These are phyloP conservation scores for Callitettix versicolor DNA, from an alignment of 1,140 invertebrate genomes.

Conservation along the genomic window DNA sequence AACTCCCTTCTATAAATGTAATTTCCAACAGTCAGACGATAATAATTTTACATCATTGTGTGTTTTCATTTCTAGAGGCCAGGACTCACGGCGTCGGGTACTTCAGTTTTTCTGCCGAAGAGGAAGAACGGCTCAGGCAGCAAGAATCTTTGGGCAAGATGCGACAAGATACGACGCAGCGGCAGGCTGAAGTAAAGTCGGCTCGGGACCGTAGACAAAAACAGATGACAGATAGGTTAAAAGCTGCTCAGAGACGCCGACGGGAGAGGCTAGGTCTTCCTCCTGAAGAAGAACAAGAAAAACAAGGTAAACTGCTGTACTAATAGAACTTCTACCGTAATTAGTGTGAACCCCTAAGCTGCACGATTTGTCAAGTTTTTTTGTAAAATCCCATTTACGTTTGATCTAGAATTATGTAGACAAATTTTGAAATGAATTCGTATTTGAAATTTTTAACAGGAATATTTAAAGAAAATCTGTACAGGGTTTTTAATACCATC, in stretches of 20 bases:
- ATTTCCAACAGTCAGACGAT: too few species aligned
- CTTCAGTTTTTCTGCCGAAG: slow-evolving; percentile 77
- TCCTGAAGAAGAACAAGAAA: slow-evolving; percentile 35
- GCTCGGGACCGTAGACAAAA: slow-evolving; percentile 52
- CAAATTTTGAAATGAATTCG: too few species aligned
- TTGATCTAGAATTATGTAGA: too few species aligned
- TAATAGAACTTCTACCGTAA: too few species aligned
- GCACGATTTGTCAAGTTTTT: too few species aligned
- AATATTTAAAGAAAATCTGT: too few species aligned
- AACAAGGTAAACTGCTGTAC: too few species aligned
- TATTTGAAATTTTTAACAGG: too few species aligned
- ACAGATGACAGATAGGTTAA: slow-evolving; percentile 59
- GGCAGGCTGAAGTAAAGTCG: slow-evolving; percentile 52
- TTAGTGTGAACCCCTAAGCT: too few species aligned
- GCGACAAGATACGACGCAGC: slow-evolving; percentile 56
- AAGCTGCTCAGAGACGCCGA: slow-evolving; percentile 65
- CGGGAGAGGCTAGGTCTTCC: slow-evolving; percentile 63
- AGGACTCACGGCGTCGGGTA: slow-evolving; percentile 80
- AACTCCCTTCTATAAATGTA: too few species aligned
- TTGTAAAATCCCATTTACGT: neutral
- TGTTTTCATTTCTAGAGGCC: slow-evolving; percentile 54
- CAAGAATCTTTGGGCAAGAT: slow-evolving; percentile 60
- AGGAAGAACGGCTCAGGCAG: slow-evolving; percentile 59
- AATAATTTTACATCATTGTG: too few species aligned
- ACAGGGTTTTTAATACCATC: too few species aligned